phyloP scores from a whole-genome alignment of 2,113 vertebrate genomes.

The Eulacestoma nigropectus region DNA sequence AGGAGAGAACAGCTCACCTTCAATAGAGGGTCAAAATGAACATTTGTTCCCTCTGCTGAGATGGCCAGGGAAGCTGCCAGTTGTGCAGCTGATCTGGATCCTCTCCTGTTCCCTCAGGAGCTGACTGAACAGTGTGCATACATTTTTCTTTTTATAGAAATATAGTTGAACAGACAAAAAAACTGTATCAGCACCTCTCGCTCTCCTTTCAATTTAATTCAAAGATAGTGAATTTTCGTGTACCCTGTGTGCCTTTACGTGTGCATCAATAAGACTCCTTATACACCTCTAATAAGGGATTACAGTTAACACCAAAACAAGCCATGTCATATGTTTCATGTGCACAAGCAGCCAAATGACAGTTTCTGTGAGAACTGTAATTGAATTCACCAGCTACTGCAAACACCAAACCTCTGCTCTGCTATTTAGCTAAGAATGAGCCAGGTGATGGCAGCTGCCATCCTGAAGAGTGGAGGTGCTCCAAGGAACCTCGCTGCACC shows the following conservation, averaged over 20 bases:
- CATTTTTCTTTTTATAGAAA: conserved; percentile 19
- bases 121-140: neutral
- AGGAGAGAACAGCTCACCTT: neutral
- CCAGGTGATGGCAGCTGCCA: neutral
- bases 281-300: neutral
- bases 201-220: neutral
- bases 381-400: neutral
- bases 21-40: neutral
- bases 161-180: neutral
- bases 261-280: neutral
- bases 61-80: neutral
- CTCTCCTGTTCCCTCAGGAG: conserved; percentile 10
- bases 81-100: conserved; percentile 11
- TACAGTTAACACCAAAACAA: neutral
- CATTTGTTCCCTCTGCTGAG: conserved; percentile 13
- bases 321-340: neutral
- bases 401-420: neutral
- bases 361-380: neutral
- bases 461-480: neutral
- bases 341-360: neutral
- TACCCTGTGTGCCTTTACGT: neutral
- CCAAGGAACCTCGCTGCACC: neutral
- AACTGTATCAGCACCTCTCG: neutral
- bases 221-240: neutral
- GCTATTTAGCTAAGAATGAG: neutral